These are phyloP conservation scores for Macroramphosus scolopax DNA, from an alignment of 2,797 vertebrate species.

Conservation along the genomic window DNA sequence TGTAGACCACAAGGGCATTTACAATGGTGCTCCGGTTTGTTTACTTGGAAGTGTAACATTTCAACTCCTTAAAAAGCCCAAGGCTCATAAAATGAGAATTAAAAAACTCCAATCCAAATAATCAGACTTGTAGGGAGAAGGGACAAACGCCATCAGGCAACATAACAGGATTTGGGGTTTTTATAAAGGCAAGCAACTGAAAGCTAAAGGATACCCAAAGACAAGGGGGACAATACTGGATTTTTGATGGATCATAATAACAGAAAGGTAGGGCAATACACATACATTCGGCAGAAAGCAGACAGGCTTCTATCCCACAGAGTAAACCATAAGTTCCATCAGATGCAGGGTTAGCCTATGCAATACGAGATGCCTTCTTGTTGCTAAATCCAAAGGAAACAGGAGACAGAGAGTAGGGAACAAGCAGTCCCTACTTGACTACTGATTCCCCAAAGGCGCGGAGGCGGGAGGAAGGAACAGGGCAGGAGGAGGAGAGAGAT, in stretches of 20 bases:
- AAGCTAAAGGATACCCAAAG: conserved; percentile 29
- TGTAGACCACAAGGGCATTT: conserved; percentile 19
- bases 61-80: conserved; percentile 7
- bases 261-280: conserved; percentile 55
- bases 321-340: conserved; percentile 64
- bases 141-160: conserved; percentile 53
- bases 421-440: conserved; percentile 77
- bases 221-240: conserved; percentile 41
- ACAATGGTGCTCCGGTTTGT: conserved; percentile 38
- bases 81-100: conserved; percentile 25
- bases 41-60: conserved; percentile 55
- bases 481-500: conserved; percentile 51
- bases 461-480: conserved; percentile 72
- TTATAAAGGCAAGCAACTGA: conserved; percentile 65
- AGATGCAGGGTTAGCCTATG: conserved; percentile 84
- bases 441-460: conserved; percentile 75
- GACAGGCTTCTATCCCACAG: conserved; percentile 66
- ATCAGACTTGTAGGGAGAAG: conserved; percentile 58
- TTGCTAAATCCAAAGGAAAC: conserved; percentile 73
- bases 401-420: conserved; percentile 73
- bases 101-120: conserved; percentile 70
- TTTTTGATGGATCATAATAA: conserved; percentile 44
- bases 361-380: conserved; percentile 80
- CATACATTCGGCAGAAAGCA: conserved; percentile 63
- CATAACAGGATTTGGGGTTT: conserved; percentile 53